Conservation (phyloP, 2,113 vertebrate species). For the Malaclemys terrapin region DNA sequence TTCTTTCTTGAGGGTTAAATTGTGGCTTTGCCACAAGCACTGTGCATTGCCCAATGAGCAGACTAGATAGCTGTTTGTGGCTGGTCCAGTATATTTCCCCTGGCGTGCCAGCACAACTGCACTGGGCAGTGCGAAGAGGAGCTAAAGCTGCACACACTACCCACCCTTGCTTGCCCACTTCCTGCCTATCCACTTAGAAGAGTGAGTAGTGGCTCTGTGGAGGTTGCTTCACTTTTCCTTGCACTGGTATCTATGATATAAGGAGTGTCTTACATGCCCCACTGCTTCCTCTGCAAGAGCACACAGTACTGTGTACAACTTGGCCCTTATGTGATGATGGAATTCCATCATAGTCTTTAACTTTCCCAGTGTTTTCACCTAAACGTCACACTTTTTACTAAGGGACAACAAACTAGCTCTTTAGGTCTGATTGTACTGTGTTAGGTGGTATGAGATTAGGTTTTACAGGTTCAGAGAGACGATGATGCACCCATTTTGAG, state of each 20-base stretch:
- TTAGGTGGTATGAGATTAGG: neutral
- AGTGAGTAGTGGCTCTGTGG: neutral
- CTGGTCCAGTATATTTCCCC: neutral
- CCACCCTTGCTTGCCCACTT: neutral
- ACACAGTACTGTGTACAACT: neutral
- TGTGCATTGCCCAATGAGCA: too few relatives aligned
- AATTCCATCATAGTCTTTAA: neutral
- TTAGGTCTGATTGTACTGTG: neutral
- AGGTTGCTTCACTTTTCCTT: neutral
- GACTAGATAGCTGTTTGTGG: neutral
- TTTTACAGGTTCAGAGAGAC: neutral
- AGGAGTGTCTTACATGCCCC: neutral
- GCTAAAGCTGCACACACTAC: neutral
- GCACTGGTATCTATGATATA: rapidly evolving
- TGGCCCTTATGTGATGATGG: neutral
- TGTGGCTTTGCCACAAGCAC: too few relatives aligned
- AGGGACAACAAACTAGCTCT: neutral
- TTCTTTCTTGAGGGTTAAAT: too few relatives aligned
- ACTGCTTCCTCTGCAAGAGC: neutral
- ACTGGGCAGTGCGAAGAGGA: neutral
- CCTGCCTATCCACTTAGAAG: neutral
- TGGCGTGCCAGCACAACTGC: neutral
- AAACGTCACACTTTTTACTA: neutral
- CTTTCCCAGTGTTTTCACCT: neutral
- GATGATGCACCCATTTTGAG: neutral